Percentiles rank a stretch among this genome's conserved stretches.
These are phyloP conservation scores for Hylyphantes graminicola DNA, from an alignment of 1,140 invertebrate species.

Conservation along the genomic window DNA sequence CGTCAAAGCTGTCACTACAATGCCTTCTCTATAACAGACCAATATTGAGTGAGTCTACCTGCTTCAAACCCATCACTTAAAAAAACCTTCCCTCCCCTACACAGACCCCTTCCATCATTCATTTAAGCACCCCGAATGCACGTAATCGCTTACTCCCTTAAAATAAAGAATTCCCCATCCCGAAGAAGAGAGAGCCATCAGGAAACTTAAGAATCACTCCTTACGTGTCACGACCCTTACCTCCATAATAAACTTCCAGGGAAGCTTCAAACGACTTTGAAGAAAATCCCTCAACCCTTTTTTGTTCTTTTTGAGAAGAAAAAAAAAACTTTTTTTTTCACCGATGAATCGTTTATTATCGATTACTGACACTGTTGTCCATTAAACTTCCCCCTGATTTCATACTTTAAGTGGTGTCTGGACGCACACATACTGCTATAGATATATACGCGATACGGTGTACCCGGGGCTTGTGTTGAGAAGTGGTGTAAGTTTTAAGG, in stretches of 20 bases:
- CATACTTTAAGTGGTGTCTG: slow-evolving; percentile 59
- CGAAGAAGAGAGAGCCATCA: not conserved
- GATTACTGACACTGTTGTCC: slow-evolving; percentile 57
- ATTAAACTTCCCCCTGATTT: slow-evolving; percentile 60
- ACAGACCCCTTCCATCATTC: slow-evolving; percentile 10
- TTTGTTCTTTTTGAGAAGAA: not conserved
- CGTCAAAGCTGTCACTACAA: too few relatives aligned
- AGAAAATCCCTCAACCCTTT: slow-evolving; percentile 46
- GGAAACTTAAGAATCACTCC: slow-evolving; percentile 5
- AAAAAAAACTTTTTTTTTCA: slow-evolving; percentile 41
- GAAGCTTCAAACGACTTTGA: slow-evolving; percentile 36
- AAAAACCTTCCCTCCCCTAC: too few relatives aligned
- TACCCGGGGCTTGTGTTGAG: slow-evolving; percentile 4
- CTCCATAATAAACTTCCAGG: slow-evolving; percentile 52
- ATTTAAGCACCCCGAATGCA: slow-evolving; percentile 47
- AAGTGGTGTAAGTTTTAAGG: not conserved
- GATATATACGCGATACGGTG: slow-evolving; percentile 42
- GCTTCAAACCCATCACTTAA: too few relatives aligned
- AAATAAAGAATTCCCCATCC: slow-evolving; percentile 46
- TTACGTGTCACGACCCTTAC: slow-evolving; percentile 37
- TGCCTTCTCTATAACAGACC: too few relatives aligned
- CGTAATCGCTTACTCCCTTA: slow-evolving; percentile 41
- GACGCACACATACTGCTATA: slow-evolving; percentile 39
- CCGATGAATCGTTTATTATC: slow-evolving; percentile 59
- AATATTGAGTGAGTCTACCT: too few relatives aligned